These are phyloP conservation scores for Platysteira castanea DNA, from an alignment of 2,113 vertebrate species.

Conservation along the genomic window DNA sequence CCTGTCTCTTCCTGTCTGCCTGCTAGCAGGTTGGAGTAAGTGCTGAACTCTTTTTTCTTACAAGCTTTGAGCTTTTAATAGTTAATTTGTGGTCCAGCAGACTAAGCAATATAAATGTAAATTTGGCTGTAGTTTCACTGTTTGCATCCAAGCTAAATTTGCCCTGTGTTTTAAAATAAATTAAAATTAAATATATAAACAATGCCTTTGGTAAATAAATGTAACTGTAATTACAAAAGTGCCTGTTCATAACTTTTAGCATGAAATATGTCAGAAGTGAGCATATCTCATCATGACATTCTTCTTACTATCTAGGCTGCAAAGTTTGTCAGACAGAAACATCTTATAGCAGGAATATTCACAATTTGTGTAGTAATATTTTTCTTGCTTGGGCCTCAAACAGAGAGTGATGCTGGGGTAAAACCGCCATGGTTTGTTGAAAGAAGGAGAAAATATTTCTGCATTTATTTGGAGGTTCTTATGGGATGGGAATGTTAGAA, in stretches of 20 bases:
- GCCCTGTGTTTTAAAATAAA: neutral
- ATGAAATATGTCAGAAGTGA: neutral
- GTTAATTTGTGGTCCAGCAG: neutral
- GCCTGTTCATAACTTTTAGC: neutral
- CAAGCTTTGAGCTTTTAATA: neutral
- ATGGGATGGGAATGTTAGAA: neutral
- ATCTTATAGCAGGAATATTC: neutral
- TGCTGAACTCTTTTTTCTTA: neutral
- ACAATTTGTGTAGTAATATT: neutral
- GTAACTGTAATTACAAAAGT: neutral
- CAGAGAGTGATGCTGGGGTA: neutral
- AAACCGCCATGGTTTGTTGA: neutral
- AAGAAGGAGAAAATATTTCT: neutral
- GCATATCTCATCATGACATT: neutral
- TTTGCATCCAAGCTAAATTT: neutral
- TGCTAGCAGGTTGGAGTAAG: neutral
- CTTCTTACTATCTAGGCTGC: neutral
- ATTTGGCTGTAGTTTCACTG: neutral
- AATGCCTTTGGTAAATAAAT: neutral
- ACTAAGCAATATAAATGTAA: neutral
- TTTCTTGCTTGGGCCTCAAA: neutral
- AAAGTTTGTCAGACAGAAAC: neutral
- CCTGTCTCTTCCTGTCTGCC: neutral
- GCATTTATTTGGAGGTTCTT: neutral
- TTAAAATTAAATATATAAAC: neutral